Conservation (phyloP, 2,888 invertebrate genomes). For the Furcula furcula region DNA sequence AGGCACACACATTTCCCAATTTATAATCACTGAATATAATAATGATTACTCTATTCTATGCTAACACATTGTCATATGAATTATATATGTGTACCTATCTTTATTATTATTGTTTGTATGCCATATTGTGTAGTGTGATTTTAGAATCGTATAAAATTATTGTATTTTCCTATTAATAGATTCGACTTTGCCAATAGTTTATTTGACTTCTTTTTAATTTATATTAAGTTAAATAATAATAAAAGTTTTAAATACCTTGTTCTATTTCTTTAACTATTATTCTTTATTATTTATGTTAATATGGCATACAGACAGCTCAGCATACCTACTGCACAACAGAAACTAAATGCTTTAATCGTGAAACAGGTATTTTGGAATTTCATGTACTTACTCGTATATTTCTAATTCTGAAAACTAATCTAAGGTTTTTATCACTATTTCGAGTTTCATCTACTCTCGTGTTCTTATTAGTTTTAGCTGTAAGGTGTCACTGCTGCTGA, state of each 20-base stretch:
- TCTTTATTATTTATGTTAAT: constrained; percentile 10
- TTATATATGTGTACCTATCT: constrained; percentile 34
- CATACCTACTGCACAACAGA: constrained; percentile 67
- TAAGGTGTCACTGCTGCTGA: constrained; percentile 20
- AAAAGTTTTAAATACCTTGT: not conserved
- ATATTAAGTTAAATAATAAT: not conserved
- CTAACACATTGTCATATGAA: too few relatives aligned
- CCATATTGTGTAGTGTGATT: constrained; percentile 16
- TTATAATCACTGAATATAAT: too few relatives aligned
- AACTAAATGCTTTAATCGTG: constrained; percentile 77
- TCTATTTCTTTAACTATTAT: not conserved
- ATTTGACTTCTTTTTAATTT: too few relatives aligned
- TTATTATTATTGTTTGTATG: constrained; percentile 37
- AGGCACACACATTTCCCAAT: constrained; percentile 34
- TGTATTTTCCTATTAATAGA: too few relatives aligned
- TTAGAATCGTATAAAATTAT: too few relatives aligned
- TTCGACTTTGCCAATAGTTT: too few relatives aligned
- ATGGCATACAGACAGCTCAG: constrained; percentile 38
- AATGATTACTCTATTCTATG: constrained; percentile 34
- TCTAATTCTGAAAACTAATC: constrained; percentile 58
- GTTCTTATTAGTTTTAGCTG: constrained; percentile 33
- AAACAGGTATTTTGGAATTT: constrained; percentile 79
- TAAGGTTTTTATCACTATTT: constrained; percentile 49
- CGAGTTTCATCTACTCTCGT: constrained; percentile 40
- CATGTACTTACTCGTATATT: constrained; percentile 51